phyloP scores from a whole-genome alignment of 2,113 vertebrate genomes.

The Colossoma macropomum region DNA sequence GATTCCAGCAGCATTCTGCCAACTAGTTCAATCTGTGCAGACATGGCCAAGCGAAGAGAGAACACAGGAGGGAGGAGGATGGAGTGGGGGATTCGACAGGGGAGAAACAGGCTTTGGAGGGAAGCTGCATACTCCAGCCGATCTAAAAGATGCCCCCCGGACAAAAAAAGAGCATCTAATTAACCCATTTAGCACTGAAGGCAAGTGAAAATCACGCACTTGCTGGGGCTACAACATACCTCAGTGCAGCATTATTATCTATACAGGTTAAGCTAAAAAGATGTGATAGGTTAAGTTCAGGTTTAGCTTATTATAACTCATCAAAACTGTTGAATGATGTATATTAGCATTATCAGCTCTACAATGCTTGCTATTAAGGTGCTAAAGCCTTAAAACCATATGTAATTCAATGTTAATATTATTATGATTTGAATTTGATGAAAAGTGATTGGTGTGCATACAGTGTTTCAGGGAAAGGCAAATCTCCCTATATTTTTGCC shows the following conservation, averaged over 20 bases:
- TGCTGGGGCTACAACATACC: not conserved
- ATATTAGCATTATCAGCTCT: not conserved
- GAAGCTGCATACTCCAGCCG: not conserved
- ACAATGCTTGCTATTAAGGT: too few species aligned
- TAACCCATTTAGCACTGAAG: constrained; percentile 2
- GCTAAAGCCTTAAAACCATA: too few species aligned
- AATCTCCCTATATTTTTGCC: too few species aligned
- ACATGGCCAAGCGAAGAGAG: constrained; percentile 43
- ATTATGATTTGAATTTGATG: too few species aligned
- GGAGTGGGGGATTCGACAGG: too few species aligned
- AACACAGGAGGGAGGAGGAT: constrained; percentile 7
- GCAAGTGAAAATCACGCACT: not conserved
- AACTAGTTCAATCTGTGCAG: constrained; percentile 67
- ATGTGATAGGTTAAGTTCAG: not conserved
- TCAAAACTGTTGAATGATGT: not conserved
- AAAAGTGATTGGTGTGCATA: too few species aligned
- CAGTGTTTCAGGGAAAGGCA: too few species aligned
- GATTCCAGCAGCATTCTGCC: constrained; percentile 75
- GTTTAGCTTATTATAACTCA: not conserved
- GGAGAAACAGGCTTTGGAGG: not conserved
- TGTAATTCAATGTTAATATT: too few species aligned
- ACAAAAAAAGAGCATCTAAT: constrained; percentile 3
- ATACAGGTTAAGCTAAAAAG: not conserved
- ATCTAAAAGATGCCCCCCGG: constrained; percentile 2
- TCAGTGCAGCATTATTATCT: not conserved